phyloP scores from a whole-genome alignment of 2,888 invertebrate genomes.

The Sinotaia quadrata region DNA sequence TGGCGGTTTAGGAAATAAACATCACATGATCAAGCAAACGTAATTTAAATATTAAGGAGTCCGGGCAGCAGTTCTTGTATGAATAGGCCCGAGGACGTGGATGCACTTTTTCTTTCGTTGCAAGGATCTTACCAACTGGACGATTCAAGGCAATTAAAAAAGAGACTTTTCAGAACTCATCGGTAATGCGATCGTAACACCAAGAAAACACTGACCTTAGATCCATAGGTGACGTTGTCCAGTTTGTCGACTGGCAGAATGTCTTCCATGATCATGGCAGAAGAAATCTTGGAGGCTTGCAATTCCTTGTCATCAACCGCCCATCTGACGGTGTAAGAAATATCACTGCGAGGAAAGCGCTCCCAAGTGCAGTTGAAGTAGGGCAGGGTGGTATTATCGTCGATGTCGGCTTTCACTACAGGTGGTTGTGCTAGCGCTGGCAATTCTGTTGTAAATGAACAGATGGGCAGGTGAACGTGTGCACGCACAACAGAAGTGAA shows the following conservation, averaged over 20 bases:
- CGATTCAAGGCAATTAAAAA: too few species aligned
- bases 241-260: slow-evolving; percentile 22
- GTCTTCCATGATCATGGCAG: slow-evolving; percentile 5
- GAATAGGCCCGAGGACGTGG: too few species aligned
- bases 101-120: too few species aligned
- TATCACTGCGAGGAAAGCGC: slow-evolving; percentile 32
- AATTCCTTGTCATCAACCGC: slow-evolving; percentile 22
- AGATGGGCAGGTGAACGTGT: neutral
- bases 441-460: slow-evolving; percentile 28
- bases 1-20: too few species aligned
- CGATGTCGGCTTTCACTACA: slow-evolving; percentile 26
- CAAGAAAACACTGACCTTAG: slow-evolving; percentile 29
- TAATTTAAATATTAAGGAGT: too few species aligned
- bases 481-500: too few species aligned
- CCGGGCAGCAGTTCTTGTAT: too few species aligned
- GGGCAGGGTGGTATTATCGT: slow-evolving; percentile 20
- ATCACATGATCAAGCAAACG: too few species aligned
- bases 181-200: too few species aligned
- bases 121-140: too few species aligned
- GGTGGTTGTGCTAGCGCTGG: slow-evolving; percentile 35
- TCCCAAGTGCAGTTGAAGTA: slow-evolving; percentile 36
- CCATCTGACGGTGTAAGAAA: slow-evolving; percentile 36
- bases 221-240: slow-evolving; percentile 33
- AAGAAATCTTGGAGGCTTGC: neutral
- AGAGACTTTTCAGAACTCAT: too few species aligned